A percentile compares a stretch with the other conserved stretches of the same genome.
phyloP scores from a whole-genome alignment of 2,888 invertebrate species.

The Thera obeliscata region DNA sequence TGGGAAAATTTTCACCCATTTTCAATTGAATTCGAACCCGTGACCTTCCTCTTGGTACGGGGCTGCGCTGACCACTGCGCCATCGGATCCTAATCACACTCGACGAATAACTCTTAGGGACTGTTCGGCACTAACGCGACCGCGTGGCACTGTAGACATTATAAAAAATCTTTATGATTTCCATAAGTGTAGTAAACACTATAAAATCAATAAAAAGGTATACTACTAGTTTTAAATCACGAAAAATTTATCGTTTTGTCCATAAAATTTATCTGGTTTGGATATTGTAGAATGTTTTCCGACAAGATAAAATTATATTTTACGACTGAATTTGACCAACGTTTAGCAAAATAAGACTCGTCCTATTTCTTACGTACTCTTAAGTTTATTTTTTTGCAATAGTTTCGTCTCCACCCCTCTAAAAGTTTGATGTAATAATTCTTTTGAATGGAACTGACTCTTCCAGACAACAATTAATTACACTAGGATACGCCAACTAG shows the following conservation, averaged over 20 bases:
- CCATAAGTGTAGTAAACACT: no score
- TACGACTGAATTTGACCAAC: not conserved
- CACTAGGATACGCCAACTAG: conserved; percentile 43
- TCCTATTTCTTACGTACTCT: not conserved
- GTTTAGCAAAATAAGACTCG: not conserved
- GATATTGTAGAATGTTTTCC: not conserved
- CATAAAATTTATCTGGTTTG: not conserved
- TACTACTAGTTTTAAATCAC: no score
- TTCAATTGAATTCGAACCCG: no score
- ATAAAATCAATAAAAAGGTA: no score
- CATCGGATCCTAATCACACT: no score
- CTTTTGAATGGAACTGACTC: conserved; percentile 42
- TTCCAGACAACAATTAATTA: conserved; percentile 47
- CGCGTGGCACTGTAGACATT: no score
- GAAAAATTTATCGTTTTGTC: not conserved
- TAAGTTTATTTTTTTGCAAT: not conserved
- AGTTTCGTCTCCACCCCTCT: conserved; percentile 30
- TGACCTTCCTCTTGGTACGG: no score
- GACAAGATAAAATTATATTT: not conserved
- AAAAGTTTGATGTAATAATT: conserved; percentile 39
- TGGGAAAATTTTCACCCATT: no score
- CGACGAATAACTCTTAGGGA: no score
- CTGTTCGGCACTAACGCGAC: no score
- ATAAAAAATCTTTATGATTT: no score
- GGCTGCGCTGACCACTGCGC: no score